Evolutionary conservation across 2,888 invertebrate genomes (phyloP), one percentile per base, ranked within the genome.

Genomic region (Physocephala rufipes): DNA sequence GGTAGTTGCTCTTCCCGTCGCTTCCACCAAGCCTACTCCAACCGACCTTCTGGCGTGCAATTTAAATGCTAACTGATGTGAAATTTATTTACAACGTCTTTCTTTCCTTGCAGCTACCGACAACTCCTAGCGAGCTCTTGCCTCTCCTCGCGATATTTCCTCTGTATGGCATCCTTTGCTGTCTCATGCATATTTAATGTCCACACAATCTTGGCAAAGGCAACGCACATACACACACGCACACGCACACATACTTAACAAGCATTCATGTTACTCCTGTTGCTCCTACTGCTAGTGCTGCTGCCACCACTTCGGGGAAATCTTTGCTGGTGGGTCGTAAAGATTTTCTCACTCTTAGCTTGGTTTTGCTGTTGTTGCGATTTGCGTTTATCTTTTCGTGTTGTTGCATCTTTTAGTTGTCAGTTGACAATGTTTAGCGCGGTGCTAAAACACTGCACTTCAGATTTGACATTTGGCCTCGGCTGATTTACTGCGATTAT

Each of bases 131-230:
- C 26, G 45, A 28, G 15, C 58, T 30, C 15, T 26, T 26, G 26
- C 58, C 4, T 26, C 21, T 36, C 61, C 66, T 72, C 64, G 47
- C 66, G 70, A 66, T n/a, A 26, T 19, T 36, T 67, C 16, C 65
- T 36, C 36, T 62, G 61, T 62, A 62, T 62, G 9, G 9, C 36
- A 9, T 65, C 28, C 28, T 59, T 49, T 19, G 59, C 49, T 26
- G 36, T 63, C 65, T 70, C 58, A 67, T 72, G 72, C 70, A 72
- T 72, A 70, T 70, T 72, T 72, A 72, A 72, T 72, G 67, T 59
- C 70, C 70, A 70, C 63, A 69, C 69, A 66, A 58, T 59, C 70
- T 58, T 70, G 70, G 71, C 71, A 51, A 71, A 53, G 59, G 71
- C 70, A 64, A 45, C 71, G 58, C 71, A 71, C n/a, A n/a, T n/a